Base-by-base conservation (phyloP, 2,888 invertebrate genomes). In the Diabrotica balteata region DNA sequence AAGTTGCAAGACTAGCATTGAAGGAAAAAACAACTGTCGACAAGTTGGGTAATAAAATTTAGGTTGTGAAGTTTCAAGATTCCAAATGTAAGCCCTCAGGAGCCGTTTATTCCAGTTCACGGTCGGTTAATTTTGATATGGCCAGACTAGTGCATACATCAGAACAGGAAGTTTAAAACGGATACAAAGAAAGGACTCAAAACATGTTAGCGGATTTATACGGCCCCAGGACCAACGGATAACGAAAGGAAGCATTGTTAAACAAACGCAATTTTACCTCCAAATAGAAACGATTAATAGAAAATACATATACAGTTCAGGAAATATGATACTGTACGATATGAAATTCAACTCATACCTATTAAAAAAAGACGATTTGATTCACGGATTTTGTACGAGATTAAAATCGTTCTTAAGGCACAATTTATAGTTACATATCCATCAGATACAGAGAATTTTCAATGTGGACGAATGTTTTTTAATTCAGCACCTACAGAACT, bases 71-170 rank as follows among this genome's bases (percentile, higher is more conserved):
- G 73, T 73, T 76, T 73, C 69, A 70, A 62, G 69, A 69, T 72
- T 69, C 71, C 75, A 75, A 76, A 74, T 72, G 75, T 74, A 69
- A 71, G 72, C 63, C 75, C 74, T 75, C 74, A 72, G 73, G 73
- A 73, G 75, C 75, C 77, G 77, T 79, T 77, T 76, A 76, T 77
- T 78, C 75, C 72, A 72, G 76, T 78, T 78, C 75, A 77, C 75
- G 79, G 74, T 76, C 76, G 74, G 75, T 76, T 76, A 72, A 69
- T 59, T 65, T 59, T 54, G 66, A 55, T 69, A 74, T 70, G 64
- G 59, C 70, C 55, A 68, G 71, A 68, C 73, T 67, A 70, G 69
- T 70, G 71, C 72, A 73, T 74, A 70, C 68, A 73, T 73, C 67
- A 62, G 67, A 50, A 60, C 57, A 9, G 17, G 57, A 9, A 17